Evolutionary conservation across 2,113 vertebrate genomes (phyloP).

Genomic region (Progne subis): DNA sequence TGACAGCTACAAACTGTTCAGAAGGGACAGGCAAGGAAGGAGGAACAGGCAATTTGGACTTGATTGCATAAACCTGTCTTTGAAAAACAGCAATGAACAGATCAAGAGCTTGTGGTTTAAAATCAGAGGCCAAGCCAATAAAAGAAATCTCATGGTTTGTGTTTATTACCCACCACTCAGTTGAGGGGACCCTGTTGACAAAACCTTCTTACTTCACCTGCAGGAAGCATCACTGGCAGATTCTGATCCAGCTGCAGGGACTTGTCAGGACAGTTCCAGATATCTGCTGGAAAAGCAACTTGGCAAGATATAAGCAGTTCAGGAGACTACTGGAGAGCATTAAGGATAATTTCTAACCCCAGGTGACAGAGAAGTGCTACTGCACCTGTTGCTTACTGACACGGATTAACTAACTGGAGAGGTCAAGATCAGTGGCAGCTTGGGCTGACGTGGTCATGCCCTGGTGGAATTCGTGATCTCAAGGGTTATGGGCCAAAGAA

Average conservation of each 20-base stretch:
- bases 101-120: neutral
- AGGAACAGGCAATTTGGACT: neutral
- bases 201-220: neutral
- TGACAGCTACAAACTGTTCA: neutral
- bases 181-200: rapidly evolving
- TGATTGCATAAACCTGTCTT: neutral
- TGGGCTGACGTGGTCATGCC: neutral
- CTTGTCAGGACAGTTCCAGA: neutral
- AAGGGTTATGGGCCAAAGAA: neutral
- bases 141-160: neutral
- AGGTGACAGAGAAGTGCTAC: neutral
- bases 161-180: neutral
- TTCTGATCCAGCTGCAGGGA: neutral
- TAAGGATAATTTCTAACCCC: neutral
- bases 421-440: neutral
- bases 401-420: neutral
- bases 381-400: neutral
- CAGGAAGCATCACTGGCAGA: neutral
- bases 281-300: neutral
- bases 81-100: neutral
- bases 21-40: neutral
- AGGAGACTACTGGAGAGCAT: neutral
- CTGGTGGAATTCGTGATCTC: neutral
- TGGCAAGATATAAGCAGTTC: neutral
- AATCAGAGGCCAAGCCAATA: neutral